phyloP scores from a whole-genome alignment of 2,113 vertebrate species.

The Microtus pennsylvanicus region DNA sequence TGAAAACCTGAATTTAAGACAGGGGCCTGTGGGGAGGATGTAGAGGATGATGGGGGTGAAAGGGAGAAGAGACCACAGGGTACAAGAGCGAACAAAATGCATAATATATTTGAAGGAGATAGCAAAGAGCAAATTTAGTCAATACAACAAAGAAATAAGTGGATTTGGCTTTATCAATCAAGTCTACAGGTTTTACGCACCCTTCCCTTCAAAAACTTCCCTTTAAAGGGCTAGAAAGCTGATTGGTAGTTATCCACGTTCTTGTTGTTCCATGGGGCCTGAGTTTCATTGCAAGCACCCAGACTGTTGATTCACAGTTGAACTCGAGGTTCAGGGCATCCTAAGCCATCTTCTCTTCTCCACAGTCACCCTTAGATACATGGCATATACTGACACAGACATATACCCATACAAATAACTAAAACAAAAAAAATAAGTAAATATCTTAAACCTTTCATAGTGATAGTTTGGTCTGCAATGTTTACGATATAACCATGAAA shows the following conservation, averaged over 20 bases:
- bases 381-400: neutral
- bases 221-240: neutral
- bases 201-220: neutral
- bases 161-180: neutral
- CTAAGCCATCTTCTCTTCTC: neutral
- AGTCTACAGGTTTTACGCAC: neutral
- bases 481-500: neutral
- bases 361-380: neutral
- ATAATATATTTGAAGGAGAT: neutral
- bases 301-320: neutral
- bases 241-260: neutral
- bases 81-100: neutral
- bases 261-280: neutral
- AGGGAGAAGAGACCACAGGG: neutral
- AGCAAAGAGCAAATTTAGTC: neutral
- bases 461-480: neutral
- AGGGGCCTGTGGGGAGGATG: neutral
- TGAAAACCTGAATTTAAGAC: neutral
- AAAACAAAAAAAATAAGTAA: neutral
- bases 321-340: neutral
- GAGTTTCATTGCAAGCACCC: neutral
- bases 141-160: neutral
- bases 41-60: neutral
- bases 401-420: neutral
- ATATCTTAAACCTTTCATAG: constrained; percentile 22